Conservation (phyloP, 1,140 invertebrate genomes). For the Drosophila sucinea region DNA sequence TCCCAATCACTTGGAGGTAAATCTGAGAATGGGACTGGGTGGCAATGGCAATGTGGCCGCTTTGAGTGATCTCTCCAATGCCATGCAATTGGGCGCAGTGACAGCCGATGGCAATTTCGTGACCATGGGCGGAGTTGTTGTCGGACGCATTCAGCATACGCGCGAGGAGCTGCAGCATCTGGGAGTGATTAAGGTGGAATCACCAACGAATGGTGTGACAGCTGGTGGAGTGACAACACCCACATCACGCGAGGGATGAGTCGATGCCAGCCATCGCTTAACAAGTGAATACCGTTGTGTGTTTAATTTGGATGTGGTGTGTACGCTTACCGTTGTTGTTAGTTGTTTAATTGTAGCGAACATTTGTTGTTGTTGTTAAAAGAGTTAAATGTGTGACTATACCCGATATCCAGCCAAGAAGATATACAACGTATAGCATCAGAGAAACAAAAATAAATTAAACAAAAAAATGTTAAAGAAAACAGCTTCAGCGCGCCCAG, state of each 20-base stretch:
- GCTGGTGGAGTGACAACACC: constrained; percentile 35
- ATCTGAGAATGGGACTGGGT: constrained; percentile 1
- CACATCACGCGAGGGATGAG: constrained; percentile 76
- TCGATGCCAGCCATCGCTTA: constrained; percentile 39
- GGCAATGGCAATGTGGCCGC: constrained; percentile 69
- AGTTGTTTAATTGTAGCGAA: constrained; percentile 81
- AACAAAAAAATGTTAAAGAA: constrained; percentile 56
- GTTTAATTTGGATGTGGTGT: constrained; percentile 40
- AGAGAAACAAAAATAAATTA: neutral
- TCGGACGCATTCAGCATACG: constrained; percentile 75
- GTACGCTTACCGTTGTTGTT: constrained; percentile 79
- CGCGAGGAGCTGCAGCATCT: constrained; percentile 74
- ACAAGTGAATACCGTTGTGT: constrained; percentile 10
- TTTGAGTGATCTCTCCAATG: constrained; percentile 70
- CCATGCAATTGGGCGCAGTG: constrained; percentile 73
- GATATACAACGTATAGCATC: neutral
- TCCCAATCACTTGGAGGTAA: too few relatives aligned
- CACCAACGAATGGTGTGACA: constrained; percentile 64
- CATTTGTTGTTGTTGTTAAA: constrained; percentile 80
- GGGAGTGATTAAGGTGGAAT: constrained; percentile 78
- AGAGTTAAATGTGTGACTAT: constrained; percentile 71
- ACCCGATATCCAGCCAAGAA: neutral
- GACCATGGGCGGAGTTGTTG: constrained; percentile 79
- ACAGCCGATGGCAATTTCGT: constrained; percentile 79
- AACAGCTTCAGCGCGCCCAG: constrained; percentile 62